Conservation (phyloP, 2,888 invertebrate genomes). For the Oxytorus armatus region DNA sequence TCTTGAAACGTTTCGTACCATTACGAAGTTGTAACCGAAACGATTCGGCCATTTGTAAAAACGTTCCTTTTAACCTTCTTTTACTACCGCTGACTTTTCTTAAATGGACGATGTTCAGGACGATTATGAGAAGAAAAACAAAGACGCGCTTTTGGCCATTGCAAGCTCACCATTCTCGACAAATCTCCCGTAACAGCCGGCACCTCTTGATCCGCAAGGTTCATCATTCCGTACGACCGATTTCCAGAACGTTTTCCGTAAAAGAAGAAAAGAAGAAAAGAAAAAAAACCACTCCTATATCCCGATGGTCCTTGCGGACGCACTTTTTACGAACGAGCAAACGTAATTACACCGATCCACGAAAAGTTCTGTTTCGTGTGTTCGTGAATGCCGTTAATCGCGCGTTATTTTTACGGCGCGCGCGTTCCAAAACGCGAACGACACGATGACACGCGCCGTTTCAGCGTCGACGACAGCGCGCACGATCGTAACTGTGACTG, state of each 20-base stretch:
- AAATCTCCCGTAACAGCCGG: conserved; percentile 76
- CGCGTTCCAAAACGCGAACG: background rate
- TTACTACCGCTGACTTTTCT: background rate
- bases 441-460: conserved; percentile 17
- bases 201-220: conserved; percentile 79
- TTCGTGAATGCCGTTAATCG: no score
- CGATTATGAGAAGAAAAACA: no score
- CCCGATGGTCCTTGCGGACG: no score
- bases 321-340: no score
- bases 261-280: conserved; percentile 1
- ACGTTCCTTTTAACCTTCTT: no score
- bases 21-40: no score
- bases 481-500: conserved; percentile 76
- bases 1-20: no score
- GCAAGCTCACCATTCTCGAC: conserved; percentile 75
- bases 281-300: conserved; percentile 25
- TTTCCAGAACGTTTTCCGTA: conserved; percentile 4
- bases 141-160: background rate
- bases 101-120: no score
- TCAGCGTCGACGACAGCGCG: conserved; percentile 28
- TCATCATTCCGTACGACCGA: conserved; percentile 74
- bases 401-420: no score
- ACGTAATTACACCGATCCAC: no score
- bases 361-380: no score
- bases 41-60: no score